phyloP scores from a whole-genome alignment of 2,113 vertebrate genomes.

The Sphyrna mokarran region DNA sequence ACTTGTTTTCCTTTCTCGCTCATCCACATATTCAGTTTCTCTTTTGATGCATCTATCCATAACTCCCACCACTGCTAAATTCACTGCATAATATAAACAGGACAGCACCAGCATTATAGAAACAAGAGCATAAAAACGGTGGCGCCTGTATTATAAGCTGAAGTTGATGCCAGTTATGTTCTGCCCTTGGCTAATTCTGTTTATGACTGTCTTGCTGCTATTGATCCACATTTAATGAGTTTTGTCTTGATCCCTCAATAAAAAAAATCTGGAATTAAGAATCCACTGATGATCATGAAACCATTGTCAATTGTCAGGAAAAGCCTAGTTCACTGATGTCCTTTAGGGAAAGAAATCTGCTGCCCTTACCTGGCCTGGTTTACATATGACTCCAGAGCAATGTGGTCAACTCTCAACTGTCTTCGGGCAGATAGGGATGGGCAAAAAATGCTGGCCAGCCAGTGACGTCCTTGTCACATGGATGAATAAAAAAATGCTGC shows the following conservation, averaged over 20 bases:
- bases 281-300: too few relatives aligned
- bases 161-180: neutral
- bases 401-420: too few relatives aligned
- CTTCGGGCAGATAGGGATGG: too few relatives aligned
- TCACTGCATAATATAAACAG: neutral
- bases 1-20: neutral
- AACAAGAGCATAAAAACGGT: neutral
- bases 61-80: neutral
- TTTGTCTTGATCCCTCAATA: neutral
- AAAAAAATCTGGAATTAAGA: too few relatives aligned
- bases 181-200: neutral
- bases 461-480: too few relatives aligned
- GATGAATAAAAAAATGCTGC: neutral
- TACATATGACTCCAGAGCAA: too few relatives aligned
- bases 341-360: too few relatives aligned
- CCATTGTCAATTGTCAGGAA: too few relatives aligned
- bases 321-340: too few relatives aligned
- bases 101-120: neutral
- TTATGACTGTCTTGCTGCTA: neutral
- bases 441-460: too few relatives aligned
- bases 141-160: neutral
- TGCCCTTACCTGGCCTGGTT: too few relatives aligned
- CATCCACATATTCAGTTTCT: neutral
- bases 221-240: neutral
- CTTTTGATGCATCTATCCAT: neutral